A percentile compares a stretch with the other conserved stretches of the same genome.
These are phyloP conservation scores for Pogona vitticeps DNA, from an alignment of 2,113 vertebrate species.

Conservation along the genomic window DNA sequence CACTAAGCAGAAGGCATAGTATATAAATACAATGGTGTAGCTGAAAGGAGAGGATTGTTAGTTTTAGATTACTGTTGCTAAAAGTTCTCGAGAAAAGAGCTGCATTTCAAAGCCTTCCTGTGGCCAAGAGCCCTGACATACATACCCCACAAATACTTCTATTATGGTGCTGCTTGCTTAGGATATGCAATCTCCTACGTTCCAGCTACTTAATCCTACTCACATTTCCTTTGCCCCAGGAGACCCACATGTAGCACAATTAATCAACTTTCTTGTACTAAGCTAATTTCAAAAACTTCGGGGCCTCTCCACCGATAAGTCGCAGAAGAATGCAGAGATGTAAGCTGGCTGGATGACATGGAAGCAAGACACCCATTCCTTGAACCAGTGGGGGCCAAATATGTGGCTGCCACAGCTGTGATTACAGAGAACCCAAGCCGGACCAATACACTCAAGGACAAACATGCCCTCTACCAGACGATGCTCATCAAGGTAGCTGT, in stretches of 20 bases:
- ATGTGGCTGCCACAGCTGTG: background rate
- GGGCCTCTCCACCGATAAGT: background rate
- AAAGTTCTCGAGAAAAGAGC: background rate
- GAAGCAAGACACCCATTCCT: background rate
- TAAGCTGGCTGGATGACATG: background rate
- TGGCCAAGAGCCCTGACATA: no score
- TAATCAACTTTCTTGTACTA: background rate
- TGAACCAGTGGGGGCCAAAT: background rate
- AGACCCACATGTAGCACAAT: background rate
- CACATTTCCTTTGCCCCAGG: background rate
- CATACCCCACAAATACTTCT: background rate
- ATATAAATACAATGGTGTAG: slow-evolving; percentile 97
- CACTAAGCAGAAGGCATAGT: slow-evolving; percentile 94
- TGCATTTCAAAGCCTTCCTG: no score
- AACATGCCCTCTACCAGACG: background rate
- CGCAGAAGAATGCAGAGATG: background rate
- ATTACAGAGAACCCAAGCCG: background rate
- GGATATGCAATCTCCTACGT: background rate
- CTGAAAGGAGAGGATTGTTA: slow-evolving; percentile 65
- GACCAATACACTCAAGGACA: background rate
- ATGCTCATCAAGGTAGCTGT: background rate
- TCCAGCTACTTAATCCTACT: background rate
- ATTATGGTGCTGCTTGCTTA: background rate
- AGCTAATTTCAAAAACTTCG: background rate
- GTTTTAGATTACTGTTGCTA: background rate